Percentiles rank a stretch among this genome's conserved stretches.
Evolutionary conservation across 2,888 invertebrate genomes (phyloP).

Genomic region (Netelia virgata): DNA sequence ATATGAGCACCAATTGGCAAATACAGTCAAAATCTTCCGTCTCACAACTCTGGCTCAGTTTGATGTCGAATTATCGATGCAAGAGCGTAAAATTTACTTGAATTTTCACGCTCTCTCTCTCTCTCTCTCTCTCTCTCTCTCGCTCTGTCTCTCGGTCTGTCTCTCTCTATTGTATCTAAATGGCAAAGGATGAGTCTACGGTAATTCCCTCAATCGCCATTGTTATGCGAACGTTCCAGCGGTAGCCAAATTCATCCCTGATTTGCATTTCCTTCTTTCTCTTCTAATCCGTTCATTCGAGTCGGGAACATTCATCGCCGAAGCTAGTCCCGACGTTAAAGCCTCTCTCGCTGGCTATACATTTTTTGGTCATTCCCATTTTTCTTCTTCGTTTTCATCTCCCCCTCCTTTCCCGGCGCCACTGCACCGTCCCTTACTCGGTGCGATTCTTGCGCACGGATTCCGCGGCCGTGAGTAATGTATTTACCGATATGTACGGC

Average conservation of each 20-base stretch:
- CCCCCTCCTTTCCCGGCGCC: background rate
- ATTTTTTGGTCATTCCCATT: constrained; percentile 46
- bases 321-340: constrained; percentile 31
- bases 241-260: constrained; percentile 54
- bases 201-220: constrained; percentile 23
- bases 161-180: background rate
- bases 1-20: constrained; percentile 7
- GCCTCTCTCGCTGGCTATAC: constrained; percentile 35
- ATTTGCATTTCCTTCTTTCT: constrained; percentile 60
- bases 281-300: constrained; percentile 65
- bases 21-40: constrained; percentile 33
- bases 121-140: background rate
- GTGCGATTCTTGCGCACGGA: constrained; percentile 51
- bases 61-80: constrained; percentile 70
- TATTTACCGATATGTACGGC: constrained; percentile 68
- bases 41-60: constrained; percentile 11
- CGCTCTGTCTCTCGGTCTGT: background rate
- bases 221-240: constrained; percentile 54
- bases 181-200: background rate
- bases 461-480: constrained; percentile 62
- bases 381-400: constrained; percentile 40
- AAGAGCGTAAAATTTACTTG: constrained; percentile 50
- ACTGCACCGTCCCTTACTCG: constrained; percentile 13
- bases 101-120: constrained; percentile 25
- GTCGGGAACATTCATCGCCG: constrained; percentile 64